Evolutionary conservation across 2,113 vertebrate species (phyloP).

Genomic region (Etia nguti): DNA sequence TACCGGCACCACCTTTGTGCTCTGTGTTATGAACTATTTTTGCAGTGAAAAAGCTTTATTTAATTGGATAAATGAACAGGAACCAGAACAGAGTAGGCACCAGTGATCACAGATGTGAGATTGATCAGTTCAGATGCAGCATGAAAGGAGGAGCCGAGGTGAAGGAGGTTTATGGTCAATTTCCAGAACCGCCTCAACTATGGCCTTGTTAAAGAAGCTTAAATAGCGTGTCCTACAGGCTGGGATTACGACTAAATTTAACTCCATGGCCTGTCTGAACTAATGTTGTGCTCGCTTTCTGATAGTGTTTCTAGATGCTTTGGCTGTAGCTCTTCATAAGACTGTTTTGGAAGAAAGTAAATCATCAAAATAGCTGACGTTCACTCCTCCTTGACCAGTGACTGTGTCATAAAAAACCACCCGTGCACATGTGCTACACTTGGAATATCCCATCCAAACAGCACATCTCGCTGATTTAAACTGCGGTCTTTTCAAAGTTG

Average conservation of each 20-base stretch:
- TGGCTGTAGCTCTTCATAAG: not conserved
- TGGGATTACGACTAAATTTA: not conserved
- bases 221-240: not conserved
- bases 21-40: not conserved
- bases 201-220: not conserved
- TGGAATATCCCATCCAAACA: not conserved
- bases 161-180: not conserved
- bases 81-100: not conserved
- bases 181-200: not conserved
- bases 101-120: not conserved
- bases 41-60: not conserved
- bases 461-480: slow-evolving; percentile 20
- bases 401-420: not conserved
- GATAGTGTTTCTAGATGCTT: not conserved
- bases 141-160: not conserved
- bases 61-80: not conserved
- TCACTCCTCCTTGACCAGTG: not conserved
- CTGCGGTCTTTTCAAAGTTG: slow-evolving; percentile 13
- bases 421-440: not conserved
- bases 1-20: not conserved
- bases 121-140: not conserved
- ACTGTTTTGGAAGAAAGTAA: not conserved
- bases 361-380: not conserved
- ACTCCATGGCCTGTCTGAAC: not conserved
- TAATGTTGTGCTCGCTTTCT: not conserved